Conservation (phyloP, 2,888 invertebrate genomes). For the Acanthosepion pharaonis region DNA sequence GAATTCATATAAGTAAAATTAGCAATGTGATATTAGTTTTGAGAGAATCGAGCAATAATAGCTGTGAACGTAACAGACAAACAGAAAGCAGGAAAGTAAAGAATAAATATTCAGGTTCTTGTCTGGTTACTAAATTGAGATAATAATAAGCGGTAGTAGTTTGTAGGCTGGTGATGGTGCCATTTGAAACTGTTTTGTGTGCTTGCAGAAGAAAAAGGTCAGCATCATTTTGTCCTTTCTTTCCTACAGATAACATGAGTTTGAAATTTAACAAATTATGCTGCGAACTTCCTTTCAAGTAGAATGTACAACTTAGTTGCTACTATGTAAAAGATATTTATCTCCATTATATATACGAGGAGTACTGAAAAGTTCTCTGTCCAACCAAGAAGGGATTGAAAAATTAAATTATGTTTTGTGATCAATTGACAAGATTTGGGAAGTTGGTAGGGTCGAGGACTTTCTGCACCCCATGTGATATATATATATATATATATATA, state of each 20-base stretch:
- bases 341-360: neutral
- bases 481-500: neutral
- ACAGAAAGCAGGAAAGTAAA: neutral
- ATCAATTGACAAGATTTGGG: too few relatives aligned
- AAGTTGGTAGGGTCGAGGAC: too few relatives aligned
- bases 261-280: slow-evolving; percentile 9
- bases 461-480: too few relatives aligned
- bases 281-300: neutral
- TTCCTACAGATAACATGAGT: neutral
- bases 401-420: too few relatives aligned
- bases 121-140: neutral
- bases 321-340: neutral
- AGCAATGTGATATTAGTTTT: neutral
- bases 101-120: neutral
- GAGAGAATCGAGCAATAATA: neutral
- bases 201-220: neutral
- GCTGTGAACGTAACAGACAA: neutral
- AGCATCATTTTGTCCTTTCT: neutral
- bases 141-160: neutral
- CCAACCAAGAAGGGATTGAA: too few relatives aligned
- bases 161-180: neutral
- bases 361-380: too few relatives aligned
- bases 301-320: neutral
- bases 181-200: neutral
- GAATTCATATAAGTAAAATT: neutral